A percentile compares a stretch with the other conserved stretches of the same genome.
Conservation (phyloP, 2,113 vertebrate species). For the Boulengeromyrus knoepffleri region DNA sequence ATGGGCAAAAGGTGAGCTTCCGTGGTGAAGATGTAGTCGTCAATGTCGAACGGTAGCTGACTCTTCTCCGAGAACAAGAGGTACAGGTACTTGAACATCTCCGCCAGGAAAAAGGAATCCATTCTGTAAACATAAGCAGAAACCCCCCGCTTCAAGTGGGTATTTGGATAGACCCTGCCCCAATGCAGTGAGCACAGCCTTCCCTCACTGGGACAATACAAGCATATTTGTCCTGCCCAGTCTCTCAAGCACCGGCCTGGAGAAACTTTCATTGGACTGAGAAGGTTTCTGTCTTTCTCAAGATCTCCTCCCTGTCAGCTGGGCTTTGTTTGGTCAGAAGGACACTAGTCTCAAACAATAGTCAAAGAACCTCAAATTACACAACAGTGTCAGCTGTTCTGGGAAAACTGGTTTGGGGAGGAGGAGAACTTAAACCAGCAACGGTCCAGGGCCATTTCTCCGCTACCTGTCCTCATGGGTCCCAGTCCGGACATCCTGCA, state of each 20-base stretch:
- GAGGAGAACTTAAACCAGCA: neutral
- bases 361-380: neutral
- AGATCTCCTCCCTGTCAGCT: neutral
- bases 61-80: slow-evolving; percentile 86
- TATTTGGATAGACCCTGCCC: neutral
- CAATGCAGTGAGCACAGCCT: neutral
- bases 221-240: neutral
- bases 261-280: neutral
- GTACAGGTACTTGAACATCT: slow-evolving; percentile 99
- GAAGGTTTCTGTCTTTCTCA: neutral
- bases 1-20: slow-evolving; percentile 93
- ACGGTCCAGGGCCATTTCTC: neutral
- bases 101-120: slow-evolving; percentile 97
- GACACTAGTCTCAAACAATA: neutral
- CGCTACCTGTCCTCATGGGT: slow-evolving; percentile 92
- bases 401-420: neutral
- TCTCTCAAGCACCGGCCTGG: neutral
- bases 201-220: neutral
- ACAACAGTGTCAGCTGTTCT: neutral
- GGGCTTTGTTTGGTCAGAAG: neutral
- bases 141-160: neutral
- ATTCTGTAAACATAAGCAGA: slow-evolving; percentile 62
- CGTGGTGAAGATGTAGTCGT: slow-evolving; percentile 95
- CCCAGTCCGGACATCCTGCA: slow-evolving; percentile 96
- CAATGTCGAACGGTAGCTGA: slow-evolving; percentile 88